phyloP scores from a whole-genome alignment of 2,113 vertebrate species.

The Mesitornis unicolor region DNA sequence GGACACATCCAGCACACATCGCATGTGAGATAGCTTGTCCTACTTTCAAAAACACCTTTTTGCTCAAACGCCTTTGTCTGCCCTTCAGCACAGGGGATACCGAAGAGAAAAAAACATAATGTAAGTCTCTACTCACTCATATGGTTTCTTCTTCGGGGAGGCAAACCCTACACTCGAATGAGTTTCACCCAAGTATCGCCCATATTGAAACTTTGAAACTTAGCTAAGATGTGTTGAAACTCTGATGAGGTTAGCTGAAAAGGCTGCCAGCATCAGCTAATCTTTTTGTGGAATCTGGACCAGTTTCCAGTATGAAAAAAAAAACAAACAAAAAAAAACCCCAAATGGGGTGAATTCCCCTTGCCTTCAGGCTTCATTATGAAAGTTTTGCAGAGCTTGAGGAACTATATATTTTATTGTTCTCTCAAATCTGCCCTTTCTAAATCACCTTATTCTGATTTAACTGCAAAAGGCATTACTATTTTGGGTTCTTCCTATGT shows the following conservation, averaged over 20 bases:
- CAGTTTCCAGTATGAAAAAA: not conserved
- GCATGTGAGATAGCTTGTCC: not conserved
- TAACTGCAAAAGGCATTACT: conserved; percentile 81
- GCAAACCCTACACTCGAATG: not conserved
- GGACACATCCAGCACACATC: not conserved
- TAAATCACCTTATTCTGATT: conserved; percentile 78
- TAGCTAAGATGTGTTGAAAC: not conserved
- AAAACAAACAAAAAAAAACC: not conserved
- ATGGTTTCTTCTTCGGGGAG: not conserved
- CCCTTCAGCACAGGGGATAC: not conserved
- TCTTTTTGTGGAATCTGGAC: conserved; percentile 48
- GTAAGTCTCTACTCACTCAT: not conserved
- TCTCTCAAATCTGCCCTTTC: conserved; percentile 73
- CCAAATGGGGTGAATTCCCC: conserved; percentile 9
- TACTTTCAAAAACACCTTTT: not conserved
- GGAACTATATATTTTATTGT: conserved; percentile 59
- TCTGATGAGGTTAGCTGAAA: conserved; percentile 13
- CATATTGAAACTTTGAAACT: not conserved
- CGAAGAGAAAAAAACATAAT: not conserved
- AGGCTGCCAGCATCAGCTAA: conserved; percentile 30
- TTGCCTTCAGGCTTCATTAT: conserved; percentile 39
- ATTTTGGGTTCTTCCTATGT: conserved; percentile 80
- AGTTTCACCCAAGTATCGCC: not conserved
- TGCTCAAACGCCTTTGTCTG: not conserved
- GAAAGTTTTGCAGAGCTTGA: conserved; percentile 41